Conservation (phyloP, 2,797 vertebrate species). For the Orientallactaga sibirica region DNA sequence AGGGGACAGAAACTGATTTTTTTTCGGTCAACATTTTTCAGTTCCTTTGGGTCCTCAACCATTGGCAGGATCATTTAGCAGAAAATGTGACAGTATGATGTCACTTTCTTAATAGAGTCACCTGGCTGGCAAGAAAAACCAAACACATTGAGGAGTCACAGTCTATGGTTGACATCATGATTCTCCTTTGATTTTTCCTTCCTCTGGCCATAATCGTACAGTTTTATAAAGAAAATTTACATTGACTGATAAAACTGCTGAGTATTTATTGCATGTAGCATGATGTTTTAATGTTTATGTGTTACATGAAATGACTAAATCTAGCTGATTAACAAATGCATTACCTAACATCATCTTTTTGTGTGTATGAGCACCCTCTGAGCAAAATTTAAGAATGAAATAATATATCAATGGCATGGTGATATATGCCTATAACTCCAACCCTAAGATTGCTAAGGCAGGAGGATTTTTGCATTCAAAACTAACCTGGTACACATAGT, state of each 20-base stretch:
- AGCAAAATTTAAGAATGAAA: not conserved
- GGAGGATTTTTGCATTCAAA: not conserved
- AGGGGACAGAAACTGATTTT: not conserved
- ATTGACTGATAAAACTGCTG: not conserved
- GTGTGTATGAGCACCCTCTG: not conserved
- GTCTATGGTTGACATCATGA: not conserved
- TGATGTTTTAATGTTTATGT: not conserved
- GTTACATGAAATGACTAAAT: not conserved
- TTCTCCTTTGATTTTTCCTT: not conserved
- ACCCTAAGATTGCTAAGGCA: not conserved
- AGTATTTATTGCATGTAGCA: not conserved
- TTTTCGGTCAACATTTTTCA: not conserved
- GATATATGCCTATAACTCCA: not conserved
- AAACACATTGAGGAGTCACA: not conserved
- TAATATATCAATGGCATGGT: not conserved
- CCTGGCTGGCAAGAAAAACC: not conserved
- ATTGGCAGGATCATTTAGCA: not conserved
- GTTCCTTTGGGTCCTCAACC: not conserved
- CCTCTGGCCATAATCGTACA: not conserved
- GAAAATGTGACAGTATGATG: not conserved
- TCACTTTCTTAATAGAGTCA: not conserved
- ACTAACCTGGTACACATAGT: not conserved
- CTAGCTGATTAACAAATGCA: not conserved
- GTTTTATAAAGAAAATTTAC: not conserved
- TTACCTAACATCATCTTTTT: not conserved